These are phyloP conservation scores for Nemopilema nomurai DNA, from an alignment of 30 jellyfish, hydroid and myxozoan genomes.

Conservation along the genomic window DNA sequence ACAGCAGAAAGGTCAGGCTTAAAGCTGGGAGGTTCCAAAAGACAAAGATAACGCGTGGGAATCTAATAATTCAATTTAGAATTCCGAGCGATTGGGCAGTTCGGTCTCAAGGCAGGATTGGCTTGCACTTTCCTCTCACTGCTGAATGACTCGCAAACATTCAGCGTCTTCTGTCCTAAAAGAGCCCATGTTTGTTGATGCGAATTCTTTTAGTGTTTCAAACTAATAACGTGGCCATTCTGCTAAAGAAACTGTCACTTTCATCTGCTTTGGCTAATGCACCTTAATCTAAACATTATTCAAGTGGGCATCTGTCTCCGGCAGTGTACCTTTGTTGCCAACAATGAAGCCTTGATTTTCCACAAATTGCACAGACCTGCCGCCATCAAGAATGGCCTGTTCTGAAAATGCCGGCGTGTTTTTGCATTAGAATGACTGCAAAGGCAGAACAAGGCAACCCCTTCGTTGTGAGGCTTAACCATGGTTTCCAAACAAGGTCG, in stretches of 20 bases:
- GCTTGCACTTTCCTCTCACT: not conserved
- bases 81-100: not conserved
- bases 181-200: conserved; percentile 1
- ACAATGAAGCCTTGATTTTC: not conserved
- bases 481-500: no score
- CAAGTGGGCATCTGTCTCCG: not conserved
- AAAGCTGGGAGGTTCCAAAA: not conserved
- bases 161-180: not conserved
- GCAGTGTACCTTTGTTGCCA: not conserved
- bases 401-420: conserved; percentile 10
- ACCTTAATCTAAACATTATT: conserved; percentile 6
- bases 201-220: conserved; percentile 19
- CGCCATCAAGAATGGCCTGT: not conserved
- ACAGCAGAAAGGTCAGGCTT: not conserved
- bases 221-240: conserved; percentile 3
- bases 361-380: conserved; percentile 4
- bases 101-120: not conserved
- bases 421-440: not conserved
- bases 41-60: not conserved
- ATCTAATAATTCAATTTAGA: no score
- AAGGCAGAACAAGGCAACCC: not conserved
- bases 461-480: not conserved
- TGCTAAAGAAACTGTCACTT: conserved; percentile 25
- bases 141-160: not conserved
- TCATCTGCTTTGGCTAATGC: not conserved